Base-by-base conservation (phyloP, 2,888 invertebrate species). In the Meteorus cinctellus region DNA sequence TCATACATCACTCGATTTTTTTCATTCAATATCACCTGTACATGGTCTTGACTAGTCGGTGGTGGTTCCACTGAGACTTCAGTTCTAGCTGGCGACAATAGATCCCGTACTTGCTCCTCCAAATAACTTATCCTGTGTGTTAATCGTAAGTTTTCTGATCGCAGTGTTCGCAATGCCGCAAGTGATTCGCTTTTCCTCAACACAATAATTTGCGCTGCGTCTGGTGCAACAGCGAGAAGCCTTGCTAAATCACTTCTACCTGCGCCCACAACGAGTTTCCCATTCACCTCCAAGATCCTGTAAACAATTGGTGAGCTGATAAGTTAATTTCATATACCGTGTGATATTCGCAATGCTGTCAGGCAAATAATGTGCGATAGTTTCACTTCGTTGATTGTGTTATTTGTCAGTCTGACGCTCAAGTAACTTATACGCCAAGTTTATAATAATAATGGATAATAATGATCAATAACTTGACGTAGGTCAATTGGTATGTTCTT, bases 121-220 rank as follows among this genome's bases (percentile, higher is more conserved):
- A 97, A 92, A 89, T 97, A 97, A 1, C 96, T 95, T 84, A 97
- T 97, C 81, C 97, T 92, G 89, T 97, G 97, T 16, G 96, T 96
- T 77, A 97, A 91, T 70, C 96, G 91, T 78, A 96, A 93, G 90
- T 96, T 96, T 90, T 96, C 96, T 29, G 94, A 92, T 84, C 94
- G 93, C 45, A 93, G 91, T 27, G 91, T 86, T 24, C 89, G 86
- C 31, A 89, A 78, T 0, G 87, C 84, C 4, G 86, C 85, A 16
- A 88, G 83, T 27, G 89, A 88, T 65, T 89, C 88, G 72, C 87
- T 87, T 77, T 87, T 88, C 72, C 93, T 87, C 82, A 93, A 90
- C 75, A 95, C 90, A 59, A 94, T 94, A 60, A 95, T 90, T 77
- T 93, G 92, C 24, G 94, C 93, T 0, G 93, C 93, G 84, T 92